Percentiles rank a stretch among this genome's conserved stretches.
Evolutionary conservation across 2,797 vertebrate species (phyloP).

Genomic region (Acanthornis magna): DNA sequence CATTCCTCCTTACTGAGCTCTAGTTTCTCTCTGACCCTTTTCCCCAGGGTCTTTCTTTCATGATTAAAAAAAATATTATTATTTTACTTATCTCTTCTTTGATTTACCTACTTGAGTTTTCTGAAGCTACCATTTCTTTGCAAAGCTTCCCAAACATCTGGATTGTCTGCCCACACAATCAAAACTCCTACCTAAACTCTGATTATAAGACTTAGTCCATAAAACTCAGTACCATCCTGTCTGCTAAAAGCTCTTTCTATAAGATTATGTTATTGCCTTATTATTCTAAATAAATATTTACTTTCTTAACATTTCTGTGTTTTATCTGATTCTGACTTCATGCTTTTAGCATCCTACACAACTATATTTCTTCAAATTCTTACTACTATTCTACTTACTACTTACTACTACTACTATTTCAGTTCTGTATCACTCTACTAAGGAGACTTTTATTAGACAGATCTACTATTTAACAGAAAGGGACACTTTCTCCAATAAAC

Average conservation of each 20-base stretch:
- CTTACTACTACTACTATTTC: background rate
- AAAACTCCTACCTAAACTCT: background rate
- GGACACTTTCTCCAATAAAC: background rate
- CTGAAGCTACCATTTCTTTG: background rate
- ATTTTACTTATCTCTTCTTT: background rate
- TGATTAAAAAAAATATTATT: background rate
- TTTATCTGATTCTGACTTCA: background rate
- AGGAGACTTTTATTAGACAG: background rate
- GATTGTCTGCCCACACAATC: background rate
- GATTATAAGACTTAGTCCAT: background rate
- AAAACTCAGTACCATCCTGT: background rate
- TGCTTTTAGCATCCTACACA: background rate
- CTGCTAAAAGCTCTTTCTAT: background rate
- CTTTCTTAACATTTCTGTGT: background rate
- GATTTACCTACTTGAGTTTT: background rate
- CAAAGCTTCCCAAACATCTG: background rate
- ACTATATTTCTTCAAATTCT: background rate
- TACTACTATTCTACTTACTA: background rate
- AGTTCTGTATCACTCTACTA: background rate
- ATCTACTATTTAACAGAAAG: background rate
- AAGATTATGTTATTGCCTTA: background rate
- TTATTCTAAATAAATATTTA: background rate
- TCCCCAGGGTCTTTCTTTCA: background rate
- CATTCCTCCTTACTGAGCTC: background rate
- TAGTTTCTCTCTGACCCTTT: background rate